Evolutionary conservation across 2,113 vertebrate species (phyloP), one percentile per base, ranked within the genome.

Genomic region (Alethe castanea): DNA sequence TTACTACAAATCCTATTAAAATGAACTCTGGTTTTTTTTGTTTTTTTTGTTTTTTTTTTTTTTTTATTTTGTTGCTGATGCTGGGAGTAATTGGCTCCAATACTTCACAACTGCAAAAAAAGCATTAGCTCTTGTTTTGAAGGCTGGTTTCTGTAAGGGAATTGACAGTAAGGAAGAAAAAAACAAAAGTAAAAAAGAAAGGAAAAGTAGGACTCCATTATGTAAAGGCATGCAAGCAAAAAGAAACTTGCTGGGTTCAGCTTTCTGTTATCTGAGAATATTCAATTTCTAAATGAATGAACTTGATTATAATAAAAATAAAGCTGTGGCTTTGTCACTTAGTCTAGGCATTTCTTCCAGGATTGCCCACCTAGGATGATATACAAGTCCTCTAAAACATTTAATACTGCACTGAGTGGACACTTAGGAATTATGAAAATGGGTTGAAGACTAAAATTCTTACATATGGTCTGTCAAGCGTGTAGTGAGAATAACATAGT

Each of bases 1-100:
- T 98, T 98, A 98, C 94, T 95, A 94, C 94, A 98, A 98, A 98
- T 98, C 98, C 97, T 98, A 98, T 98, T 98, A 98, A 98, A 98
- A 98, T 97, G 98, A 98, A 98, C 91, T 97, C 94, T 94, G 88
- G 28, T 97, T 98, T 98, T 98, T 45, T 45, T 44, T 9, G 9
- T 9, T 44, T 19, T 44, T 42, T 17, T 42, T 42, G 6, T 42
- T 40, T 40, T 40, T 40, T 10, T 40, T 40, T 40, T 40, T 40
- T 11, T 40, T 40, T 11, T 42, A 3, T 44, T 44, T 4, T 45
- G 40, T 14, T 40, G 40, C 97, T 98, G 97, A 97, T 98, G 92
- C 96, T 96, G 93, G 57, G 91, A 97, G 95, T 98, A 98, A 98
- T 98, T 98, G 98, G 97, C 97, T 97, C 95, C 97, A 98, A 96